A percentile compares a stretch with the other conserved stretches of the same genome.
Conservation (phyloP, 2,797 vertebrate species). For the Pangasius sanitwongsei region DNA sequence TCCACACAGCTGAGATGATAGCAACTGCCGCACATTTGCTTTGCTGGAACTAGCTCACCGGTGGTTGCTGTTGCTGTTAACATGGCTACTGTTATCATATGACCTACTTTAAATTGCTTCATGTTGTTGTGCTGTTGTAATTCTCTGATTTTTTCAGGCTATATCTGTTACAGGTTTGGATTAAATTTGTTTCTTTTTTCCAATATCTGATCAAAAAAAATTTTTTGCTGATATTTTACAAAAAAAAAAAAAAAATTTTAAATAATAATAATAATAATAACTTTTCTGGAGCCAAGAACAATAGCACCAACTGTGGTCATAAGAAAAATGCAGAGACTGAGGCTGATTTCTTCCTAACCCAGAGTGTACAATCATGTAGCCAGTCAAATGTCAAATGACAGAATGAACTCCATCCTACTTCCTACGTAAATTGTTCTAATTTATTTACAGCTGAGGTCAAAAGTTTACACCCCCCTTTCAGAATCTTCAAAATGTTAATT, state of each 20-base stretch:
- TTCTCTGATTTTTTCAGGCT: too few relatives aligned
- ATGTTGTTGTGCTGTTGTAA: too few relatives aligned
- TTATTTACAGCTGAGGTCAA: not conserved
- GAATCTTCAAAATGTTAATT: too few relatives aligned
- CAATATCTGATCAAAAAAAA: too few relatives aligned
- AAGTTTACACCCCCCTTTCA: too few relatives aligned
- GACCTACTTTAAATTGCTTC: too few relatives aligned
- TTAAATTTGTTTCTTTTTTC: too few relatives aligned
- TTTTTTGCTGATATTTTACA: too few relatives aligned
- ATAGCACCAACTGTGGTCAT: not conserved
- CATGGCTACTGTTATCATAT: too few relatives aligned
- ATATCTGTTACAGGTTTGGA: too few relatives aligned
- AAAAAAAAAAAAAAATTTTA: too few relatives aligned
- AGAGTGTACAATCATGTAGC: not conserved
- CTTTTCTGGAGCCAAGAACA: not conserved
- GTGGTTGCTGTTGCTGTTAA: not conserved
- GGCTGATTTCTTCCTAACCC: not conserved
- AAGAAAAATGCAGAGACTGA: not conserved
- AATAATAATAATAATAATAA: too few relatives aligned
- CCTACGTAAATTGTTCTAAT: not conserved
- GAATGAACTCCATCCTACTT: not conserved
- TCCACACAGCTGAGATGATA: not conserved
- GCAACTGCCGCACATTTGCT: not conserved
- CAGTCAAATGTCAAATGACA: not conserved
- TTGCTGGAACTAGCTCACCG: not conserved